phyloP scores from a whole-genome alignment of 2,113 vertebrate genomes.

The Pica pica region DNA sequence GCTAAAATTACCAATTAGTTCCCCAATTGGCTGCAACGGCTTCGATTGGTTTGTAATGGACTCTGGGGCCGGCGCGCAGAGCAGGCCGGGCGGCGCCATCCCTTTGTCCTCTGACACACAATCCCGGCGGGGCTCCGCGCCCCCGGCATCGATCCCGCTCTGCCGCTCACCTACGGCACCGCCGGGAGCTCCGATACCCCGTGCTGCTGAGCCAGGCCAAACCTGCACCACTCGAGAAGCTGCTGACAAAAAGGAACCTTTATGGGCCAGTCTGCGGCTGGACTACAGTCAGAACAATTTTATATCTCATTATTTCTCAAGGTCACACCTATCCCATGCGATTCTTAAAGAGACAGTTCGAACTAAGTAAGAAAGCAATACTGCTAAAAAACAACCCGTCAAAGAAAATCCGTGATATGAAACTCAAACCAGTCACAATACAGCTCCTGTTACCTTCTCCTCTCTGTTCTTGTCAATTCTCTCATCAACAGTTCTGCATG shows the following conservation, averaged over 20 bases:
- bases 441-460: background rate
- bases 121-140: constrained; percentile 70
- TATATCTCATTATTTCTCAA: constrained; percentile 70
- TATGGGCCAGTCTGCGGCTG: background rate
- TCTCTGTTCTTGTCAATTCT: background rate
- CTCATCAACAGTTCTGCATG: background rate
- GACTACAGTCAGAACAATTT: constrained; percentile 59
- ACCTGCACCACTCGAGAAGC: constrained; percentile 72
- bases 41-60: constrained; percentile 95
- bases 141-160: constrained; percentile 72
- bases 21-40: constrained; percentile 89
- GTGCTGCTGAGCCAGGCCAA: constrained; percentile 61
- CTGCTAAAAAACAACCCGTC: background rate
- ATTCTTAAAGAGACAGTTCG: background rate
- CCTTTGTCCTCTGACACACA: constrained; percentile 92
- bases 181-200: background rate
- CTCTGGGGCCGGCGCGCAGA: constrained; percentile 84
- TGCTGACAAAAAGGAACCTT: constrained; percentile 75
- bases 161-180: constrained; percentile 62
- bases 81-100: constrained; percentile 91
- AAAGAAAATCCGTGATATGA: background rate
- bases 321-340: constrained; percentile 56
- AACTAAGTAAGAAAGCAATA: background rate
- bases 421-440: background rate
- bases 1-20: constrained; percentile 98